A percentile compares a stretch with the other conserved stretches of the same genome.
Evolutionary conservation across 1,140 invertebrate genomes (phyloP).

Genomic region (Pseudoatta argentina): DNA sequence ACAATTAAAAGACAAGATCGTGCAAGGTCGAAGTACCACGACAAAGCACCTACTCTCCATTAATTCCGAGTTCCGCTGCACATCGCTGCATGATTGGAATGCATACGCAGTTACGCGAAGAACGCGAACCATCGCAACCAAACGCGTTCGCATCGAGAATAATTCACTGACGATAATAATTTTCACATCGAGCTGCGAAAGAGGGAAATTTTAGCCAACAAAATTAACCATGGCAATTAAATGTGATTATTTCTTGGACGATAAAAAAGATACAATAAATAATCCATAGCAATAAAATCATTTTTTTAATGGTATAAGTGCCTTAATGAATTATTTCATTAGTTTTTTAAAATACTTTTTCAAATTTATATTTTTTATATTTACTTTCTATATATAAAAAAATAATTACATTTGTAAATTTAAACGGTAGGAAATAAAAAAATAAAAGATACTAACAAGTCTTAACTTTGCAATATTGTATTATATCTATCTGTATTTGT

Average conservation of each 20-base stretch:
- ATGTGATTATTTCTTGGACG: not conserved
- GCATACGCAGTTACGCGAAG: not conserved
- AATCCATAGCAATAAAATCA: not conserved
- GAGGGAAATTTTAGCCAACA: not conserved
- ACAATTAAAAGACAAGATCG: slow-evolving; percentile 60
- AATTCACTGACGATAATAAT: not conserved
- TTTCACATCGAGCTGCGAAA: not conserved
- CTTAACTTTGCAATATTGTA: not conserved
- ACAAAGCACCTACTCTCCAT: slow-evolving; percentile 57
- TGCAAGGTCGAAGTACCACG: slow-evolving; percentile 45
- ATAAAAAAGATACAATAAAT: not conserved
- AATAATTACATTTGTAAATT: not conserved
- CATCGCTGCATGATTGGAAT: slow-evolving; percentile 37
- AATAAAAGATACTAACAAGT: not conserved
- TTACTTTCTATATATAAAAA: not conserved
- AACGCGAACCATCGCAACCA: not conserved
- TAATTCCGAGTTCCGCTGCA: slow-evolving; percentile 42
- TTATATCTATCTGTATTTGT: not conserved
- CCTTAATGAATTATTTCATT: not conserved
- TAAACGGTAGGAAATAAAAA: not conserved
- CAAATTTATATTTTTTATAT: not conserved
- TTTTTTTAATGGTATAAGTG: not conserved
- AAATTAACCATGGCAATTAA: not conserved
- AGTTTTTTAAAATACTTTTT: not conserved
- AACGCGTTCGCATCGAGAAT: not conserved